Conservation (phyloP, 64 coral and sea anemone species). For the Anthopleura sola region DNA sequence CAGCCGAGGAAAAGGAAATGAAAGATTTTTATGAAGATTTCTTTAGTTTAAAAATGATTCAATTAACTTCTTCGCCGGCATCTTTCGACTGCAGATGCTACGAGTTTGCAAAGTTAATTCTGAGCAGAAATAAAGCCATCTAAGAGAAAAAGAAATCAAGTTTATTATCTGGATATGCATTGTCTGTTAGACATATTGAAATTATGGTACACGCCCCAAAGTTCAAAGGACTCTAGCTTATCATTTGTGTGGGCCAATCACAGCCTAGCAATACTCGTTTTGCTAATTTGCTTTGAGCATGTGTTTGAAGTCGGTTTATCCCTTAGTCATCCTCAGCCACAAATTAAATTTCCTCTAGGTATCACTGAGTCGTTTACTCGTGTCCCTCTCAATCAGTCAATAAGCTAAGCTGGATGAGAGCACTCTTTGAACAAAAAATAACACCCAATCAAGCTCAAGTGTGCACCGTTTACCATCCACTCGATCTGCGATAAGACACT, state of each 20-base stretch:
- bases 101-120: slow-evolving; percentile 10
- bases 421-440: not conserved
- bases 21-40: slow-evolving; percentile 27
- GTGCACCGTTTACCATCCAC: not conserved
- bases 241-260: slow-evolving; percentile 21
- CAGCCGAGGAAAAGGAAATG: slow-evolving; percentile 15
- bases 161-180: slow-evolving; percentile 8
- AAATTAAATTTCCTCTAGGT: slow-evolving; percentile 47
- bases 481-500: not conserved
- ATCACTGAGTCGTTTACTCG: slow-evolving; percentile 30
- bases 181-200: slow-evolving; percentile 6
- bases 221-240: slow-evolving; percentile 24
- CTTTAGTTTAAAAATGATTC: slow-evolving; percentile 13
- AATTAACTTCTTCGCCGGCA: slow-evolving; percentile 21
- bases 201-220: slow-evolving; percentile 21
- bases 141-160: not conserved
- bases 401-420: not conserved
- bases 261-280: slow-evolving; percentile 14
- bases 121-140: slow-evolving; percentile 8
- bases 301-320: slow-evolving; percentile 22
- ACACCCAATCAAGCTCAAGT: not conserved
- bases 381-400: slow-evolving; percentile 36
- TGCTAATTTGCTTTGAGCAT: slow-evolving; percentile 29
- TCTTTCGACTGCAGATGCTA: slow-evolving; percentile 16
- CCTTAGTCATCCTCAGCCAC: slow-evolving; percentile 8